Percentiles rank a stretch among this genome's conserved stretches.
phyloP scores from a whole-genome alignment of 2,888 invertebrate species.

The Asteroscopus sphinx region DNA sequence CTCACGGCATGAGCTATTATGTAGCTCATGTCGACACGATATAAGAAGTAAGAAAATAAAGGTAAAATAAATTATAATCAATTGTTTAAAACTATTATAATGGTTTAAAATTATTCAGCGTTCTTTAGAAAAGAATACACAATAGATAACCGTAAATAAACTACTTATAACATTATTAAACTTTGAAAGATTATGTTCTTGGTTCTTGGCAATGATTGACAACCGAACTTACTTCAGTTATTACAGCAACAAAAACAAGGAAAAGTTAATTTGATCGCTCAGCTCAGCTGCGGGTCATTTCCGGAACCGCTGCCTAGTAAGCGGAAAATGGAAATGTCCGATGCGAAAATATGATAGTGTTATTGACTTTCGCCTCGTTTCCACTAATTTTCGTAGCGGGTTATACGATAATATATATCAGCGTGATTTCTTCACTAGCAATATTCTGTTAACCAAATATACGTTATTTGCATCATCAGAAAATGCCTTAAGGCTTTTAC shows the following conservation, averaged over 20 bases:
- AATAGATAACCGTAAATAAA: not conserved
- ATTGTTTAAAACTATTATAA: slow-evolving; percentile 6
- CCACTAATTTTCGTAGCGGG: slow-evolving; percentile 39
- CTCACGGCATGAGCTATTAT: too few species aligned
- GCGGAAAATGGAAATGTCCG: slow-evolving; percentile 60
- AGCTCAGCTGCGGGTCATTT: slow-evolving; percentile 39
- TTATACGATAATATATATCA: slow-evolving; percentile 25
- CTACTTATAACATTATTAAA: slow-evolving; percentile 26
- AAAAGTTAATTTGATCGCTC: slow-evolving; percentile 24
- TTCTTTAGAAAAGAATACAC: not conserved
- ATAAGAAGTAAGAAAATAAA: slow-evolving; percentile 16
- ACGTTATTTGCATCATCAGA: too few species aligned
- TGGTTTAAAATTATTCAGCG: slow-evolving; percentile 12
- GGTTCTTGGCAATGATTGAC: slow-evolving; percentile 26
- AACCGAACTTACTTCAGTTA: slow-evolving; percentile 18
- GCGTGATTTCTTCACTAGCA: slow-evolving; percentile 6
- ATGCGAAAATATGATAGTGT: slow-evolving; percentile 55
- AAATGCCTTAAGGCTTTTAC: too few species aligned
- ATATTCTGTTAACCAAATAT: slow-evolving; percentile 2
- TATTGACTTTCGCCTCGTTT: slow-evolving; percentile 48
- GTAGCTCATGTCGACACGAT: too few species aligned
- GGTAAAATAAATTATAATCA: slow-evolving; percentile 22
- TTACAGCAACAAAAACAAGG: slow-evolving; percentile 24
- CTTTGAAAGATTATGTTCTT: slow-evolving; percentile 25
- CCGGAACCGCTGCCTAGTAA: slow-evolving; percentile 51